Conservation (phyloP, 2,797 vertebrate species). For the Coendou prehensilis region DNA sequence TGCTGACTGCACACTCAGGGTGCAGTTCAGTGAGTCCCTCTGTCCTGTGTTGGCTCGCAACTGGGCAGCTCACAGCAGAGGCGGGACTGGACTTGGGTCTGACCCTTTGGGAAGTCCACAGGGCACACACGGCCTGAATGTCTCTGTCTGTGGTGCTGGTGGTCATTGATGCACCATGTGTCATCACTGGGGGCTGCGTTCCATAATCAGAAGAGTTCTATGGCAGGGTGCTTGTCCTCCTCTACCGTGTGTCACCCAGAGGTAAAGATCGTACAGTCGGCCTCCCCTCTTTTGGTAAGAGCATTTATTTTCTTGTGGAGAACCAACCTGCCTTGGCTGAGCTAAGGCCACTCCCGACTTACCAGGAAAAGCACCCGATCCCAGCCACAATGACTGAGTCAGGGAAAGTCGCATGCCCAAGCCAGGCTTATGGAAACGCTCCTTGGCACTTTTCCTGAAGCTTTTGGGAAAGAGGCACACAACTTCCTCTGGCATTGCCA, state of each 20-base stretch:
- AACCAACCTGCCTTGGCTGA: background rate
- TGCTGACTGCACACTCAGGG: background rate
- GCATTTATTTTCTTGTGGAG: background rate
- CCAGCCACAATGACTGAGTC: background rate
- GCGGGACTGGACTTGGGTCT: background rate
- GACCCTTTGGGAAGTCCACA: constrained; percentile 6
- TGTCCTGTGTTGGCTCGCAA: background rate
- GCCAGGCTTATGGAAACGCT: background rate
- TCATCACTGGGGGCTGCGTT: background rate
- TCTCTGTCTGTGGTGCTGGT: background rate
- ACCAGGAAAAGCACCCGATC: background rate
- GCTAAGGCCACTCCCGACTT: background rate
- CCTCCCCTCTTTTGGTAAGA: background rate
- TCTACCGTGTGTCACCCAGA: background rate
- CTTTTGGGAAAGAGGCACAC: background rate
- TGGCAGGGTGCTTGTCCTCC: background rate
- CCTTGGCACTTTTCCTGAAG: background rate
- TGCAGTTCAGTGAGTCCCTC: background rate
- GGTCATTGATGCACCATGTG: background rate
- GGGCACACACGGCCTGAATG: background rate
- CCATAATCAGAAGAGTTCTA: background rate
- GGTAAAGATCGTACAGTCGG: background rate
- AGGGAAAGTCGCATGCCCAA: background rate
- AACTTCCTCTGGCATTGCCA: background rate
- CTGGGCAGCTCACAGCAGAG: background rate